Conservation (phyloP, 2,888 invertebrate species). For the Archips crataeganus region DNA sequence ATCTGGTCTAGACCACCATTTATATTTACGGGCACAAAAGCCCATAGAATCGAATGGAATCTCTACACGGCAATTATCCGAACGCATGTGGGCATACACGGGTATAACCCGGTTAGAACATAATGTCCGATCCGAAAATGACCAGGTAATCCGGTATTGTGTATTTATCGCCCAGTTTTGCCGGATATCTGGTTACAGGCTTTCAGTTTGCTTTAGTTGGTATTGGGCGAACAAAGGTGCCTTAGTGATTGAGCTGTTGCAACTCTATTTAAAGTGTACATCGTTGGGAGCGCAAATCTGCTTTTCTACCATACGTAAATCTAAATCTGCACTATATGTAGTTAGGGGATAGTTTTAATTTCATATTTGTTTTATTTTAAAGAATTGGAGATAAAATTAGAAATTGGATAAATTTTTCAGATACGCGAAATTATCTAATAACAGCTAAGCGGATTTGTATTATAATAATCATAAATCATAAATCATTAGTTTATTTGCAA, state of each 20-base stretch:
- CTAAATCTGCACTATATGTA: too few species aligned
- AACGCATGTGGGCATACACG: constrained; percentile 8
- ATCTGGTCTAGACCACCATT: neutral
- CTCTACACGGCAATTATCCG: constrained; percentile 28
- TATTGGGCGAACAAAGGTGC: neutral
- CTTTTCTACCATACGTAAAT: too few species aligned
- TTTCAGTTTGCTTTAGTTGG: neutral
- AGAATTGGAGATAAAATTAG: too few species aligned
- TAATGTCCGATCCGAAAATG: constrained; percentile 33
- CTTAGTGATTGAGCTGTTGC: neutral
- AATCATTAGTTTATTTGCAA: too few species aligned
- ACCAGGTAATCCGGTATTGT: constrained; percentile 30
- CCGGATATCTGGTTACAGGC: neutral
- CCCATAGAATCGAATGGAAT: constrained; percentile 24
- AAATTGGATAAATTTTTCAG: too few species aligned
- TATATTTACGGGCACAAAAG: constrained; percentile 19
- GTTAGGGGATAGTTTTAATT: too few species aligned
- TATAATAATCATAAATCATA: too few species aligned
- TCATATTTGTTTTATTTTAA: too few species aligned
- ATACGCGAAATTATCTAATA: too few species aligned
- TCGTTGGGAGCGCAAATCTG: too few species aligned
- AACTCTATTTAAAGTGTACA: neutral
- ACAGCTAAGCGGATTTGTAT: too few species aligned
- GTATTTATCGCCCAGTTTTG: constrained; percentile 32
- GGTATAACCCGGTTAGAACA: constrained; percentile 34